Evolutionary conservation across 2,797 vertebrate genomes (phyloP).

Genomic region (Manis crassicaudata): DNA sequence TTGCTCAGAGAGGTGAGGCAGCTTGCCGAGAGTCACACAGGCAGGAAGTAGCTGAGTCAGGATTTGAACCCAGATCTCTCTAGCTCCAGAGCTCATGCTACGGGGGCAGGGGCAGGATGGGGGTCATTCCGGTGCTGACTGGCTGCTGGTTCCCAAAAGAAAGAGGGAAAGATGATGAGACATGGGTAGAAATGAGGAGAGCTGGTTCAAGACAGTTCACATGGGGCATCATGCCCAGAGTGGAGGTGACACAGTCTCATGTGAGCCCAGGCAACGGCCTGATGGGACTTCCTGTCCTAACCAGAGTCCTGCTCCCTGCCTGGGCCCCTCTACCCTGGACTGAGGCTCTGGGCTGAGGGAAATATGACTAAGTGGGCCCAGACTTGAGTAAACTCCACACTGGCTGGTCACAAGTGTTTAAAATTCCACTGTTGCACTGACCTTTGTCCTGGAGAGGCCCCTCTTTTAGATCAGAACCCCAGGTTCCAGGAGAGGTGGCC

Average conservation of each 20-base stretch:
- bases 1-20: not conserved
- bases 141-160: not conserved
- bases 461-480: not conserved
- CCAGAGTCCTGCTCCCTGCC: not conserved
- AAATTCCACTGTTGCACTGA: not conserved
- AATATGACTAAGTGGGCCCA: conserved; percentile 22
- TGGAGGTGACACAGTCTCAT: conserved; percentile 50
- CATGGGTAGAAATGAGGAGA: not conserved
- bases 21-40: not conserved
- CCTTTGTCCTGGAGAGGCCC: not conserved
- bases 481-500: not conserved
- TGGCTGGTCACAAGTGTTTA: not conserved
- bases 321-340: not conserved
- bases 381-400: not conserved
- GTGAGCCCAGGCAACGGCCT: not conserved
- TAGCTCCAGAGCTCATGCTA: not conserved
- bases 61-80: not conserved
- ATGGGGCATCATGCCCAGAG: not conserved
- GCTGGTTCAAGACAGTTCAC: not conserved
- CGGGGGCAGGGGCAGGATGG: not conserved
- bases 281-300: conserved; percentile 53
- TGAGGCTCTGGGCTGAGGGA: not conserved
- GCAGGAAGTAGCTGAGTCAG: not conserved
- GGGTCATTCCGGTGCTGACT: not conserved
- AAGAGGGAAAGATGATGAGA: not conserved